Base-by-base conservation (phyloP, 2,797 vertebrate genomes). In the Sebastes miniatus region DNA sequence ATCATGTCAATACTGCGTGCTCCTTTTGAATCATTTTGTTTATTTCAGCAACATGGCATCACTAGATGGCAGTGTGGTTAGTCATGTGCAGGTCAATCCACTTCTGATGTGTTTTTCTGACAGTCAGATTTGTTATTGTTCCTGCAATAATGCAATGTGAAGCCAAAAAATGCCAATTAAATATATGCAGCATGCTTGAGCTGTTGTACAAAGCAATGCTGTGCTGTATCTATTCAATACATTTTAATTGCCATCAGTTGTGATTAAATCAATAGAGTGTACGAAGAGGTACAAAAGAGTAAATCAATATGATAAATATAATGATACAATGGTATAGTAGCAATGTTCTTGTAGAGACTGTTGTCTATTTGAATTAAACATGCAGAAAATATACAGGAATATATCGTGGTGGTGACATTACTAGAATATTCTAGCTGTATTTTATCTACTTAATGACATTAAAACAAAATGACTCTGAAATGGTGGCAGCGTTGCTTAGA, bases 61-160 rank as follows among this genome's bases (percentile, higher is more conserved):
- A 89, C 87, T 86, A 91, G 89, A 88, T 90, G 92, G 90, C 89
- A 87, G 81, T 88, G 52, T 91, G 71, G 81, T 80, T 65, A 66
- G 63, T 80, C 31, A 68, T 62, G 72, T 47, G 4, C 39, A 16
- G 57, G 32, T 65, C n/a, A 29, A 56, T 12, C 68, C 31, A 50
- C 64, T 31, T 50, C 47, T 54, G 10, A 62, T 59, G 18, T 27
- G 3, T 54, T 59, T 50, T 56, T 66, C 62, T 74, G 58, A 29
- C 14, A 50, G 25, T 12, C 31, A 54, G 50, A 54, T 5, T 22
- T 52, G 32, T 32, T 70, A 52, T 43, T 65, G 12, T 18, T 57
- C 8, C 22, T 32, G n/a, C 29, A 83, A 57, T 62, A 20, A 78
- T 61, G 11, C 12, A 6, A 8, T 76, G 31, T 56, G 4, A 27